Evolutionary conservation across 2,888 invertebrate genomes (phyloP), one percentile per base, ranked within the genome.

Genomic region (Idaea aversata): DNA sequence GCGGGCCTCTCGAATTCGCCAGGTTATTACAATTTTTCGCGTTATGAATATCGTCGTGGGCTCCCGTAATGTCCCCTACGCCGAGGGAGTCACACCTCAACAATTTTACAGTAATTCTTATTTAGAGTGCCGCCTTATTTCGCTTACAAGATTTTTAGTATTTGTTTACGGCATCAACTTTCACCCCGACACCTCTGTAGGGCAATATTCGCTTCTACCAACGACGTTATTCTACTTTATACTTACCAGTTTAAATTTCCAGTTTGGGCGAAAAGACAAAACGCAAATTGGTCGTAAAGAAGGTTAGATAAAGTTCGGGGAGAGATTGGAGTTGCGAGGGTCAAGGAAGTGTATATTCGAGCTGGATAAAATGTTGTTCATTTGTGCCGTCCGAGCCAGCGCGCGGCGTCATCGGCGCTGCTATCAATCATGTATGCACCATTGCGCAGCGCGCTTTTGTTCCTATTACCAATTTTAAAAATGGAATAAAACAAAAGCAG

Each of bases 1-100:
- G 47, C 47, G 47, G 47, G 47, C 47, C 47, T 80, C 83, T 82
- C 84, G 87, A 87, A 88, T 87, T 84, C 86, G 79, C 84, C 81
- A 85, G 91, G 91, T 91, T 91, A 93, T 93, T 93, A 93, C 91
- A 93, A 93, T 93, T 93, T 93, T 88, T 89, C 90, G 88, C 91
- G 85, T 93, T 93, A 93, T 93, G 93, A 93, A 93, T 93, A 93
- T 90, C 89, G 90, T 85, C 85, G 86, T 82, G 80, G 78, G 80
- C 78, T 79, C 80, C 82, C 84, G 79, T 85, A 83, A 85, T 84
- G 82, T 81, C 83, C 83, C 81, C 74, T 77, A 75, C 83, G 80
- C 81, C 83, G 77, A 76, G 91, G 91, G 91, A 86, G 87, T 86
- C 88, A 89, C 91, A 91, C 88, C 91, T 91, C 91, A 88, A 84